Evolutionary conservation across 23 tunicate genomes (phyloP).

Genomic region (Pegea sp.): DNA sequence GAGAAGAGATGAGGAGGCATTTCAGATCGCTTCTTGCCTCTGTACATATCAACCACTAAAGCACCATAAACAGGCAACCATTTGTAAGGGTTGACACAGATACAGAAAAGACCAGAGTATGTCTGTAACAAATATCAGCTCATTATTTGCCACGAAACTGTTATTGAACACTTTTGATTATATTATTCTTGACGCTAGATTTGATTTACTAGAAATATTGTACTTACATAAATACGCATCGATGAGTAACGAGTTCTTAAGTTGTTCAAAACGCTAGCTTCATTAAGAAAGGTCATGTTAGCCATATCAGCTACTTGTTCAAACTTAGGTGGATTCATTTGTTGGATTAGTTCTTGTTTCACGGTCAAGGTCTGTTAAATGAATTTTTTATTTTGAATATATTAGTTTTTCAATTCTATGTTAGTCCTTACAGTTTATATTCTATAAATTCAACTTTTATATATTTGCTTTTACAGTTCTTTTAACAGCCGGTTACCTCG

Average conservation of each 20-base stretch:
- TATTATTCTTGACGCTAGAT: no score
- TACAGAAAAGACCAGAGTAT: constrained; percentile 92
- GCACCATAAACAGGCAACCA: constrained; percentile 96
- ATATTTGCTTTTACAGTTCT: background rate
- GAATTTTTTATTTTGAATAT: no score
- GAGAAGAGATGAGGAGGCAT: constrained; percentile 93
- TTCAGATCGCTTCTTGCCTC: constrained; percentile 74
- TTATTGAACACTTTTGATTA: no score
- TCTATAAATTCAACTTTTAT: background rate
- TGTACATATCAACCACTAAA: constrained; percentile 59
- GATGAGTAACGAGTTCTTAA: constrained; percentile 40
- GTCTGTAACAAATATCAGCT: no score
- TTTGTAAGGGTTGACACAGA: constrained; percentile 91
- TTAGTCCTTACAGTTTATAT: no score
- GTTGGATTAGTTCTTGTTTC: constrained; percentile 73
- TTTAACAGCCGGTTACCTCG: constrained; percentile 16
- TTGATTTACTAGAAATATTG: no score
- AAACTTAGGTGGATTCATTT: constrained; percentile 96
- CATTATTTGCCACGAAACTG: no score
- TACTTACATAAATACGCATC: constrained; percentile 88
- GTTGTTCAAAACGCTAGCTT: constrained; percentile 74
- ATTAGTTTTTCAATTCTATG: no score
- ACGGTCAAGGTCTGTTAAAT: no score
- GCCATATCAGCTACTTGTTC: constrained; percentile 94
- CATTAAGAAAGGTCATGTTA: constrained; percentile 94